Evolutionary conservation across 2,113 vertebrate species (phyloP), one percentile per base, ranked within the genome.

Genomic region (Gadus macrocephalus): DNA sequence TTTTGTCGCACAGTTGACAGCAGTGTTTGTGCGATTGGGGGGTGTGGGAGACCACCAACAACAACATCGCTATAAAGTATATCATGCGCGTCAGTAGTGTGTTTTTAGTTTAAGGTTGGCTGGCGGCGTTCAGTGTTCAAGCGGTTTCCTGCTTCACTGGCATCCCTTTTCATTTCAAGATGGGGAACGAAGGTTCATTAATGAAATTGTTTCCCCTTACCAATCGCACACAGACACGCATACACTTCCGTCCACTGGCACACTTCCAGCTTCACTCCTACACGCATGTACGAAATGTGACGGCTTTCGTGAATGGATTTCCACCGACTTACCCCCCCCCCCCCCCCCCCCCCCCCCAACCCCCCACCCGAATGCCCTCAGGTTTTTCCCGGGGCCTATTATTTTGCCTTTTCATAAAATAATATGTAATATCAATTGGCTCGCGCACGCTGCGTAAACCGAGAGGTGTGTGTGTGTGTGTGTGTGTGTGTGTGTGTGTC

Each of bases 381-480:
- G 55, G 55, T 69, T 64, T 83, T 74, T 65, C 76, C 56, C 64
- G 66, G 2, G 53, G 55, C 20, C 78, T 78, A 72, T 75, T 79
- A 68, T 71, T 76, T 73, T 68, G 70, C 55, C 53, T 71, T 42
- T 42, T 42, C 22, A 75, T 25, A 25, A 25, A 25, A 25, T 25
- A 25, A 83, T 80, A 88, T 84, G 87, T 25, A 25, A 2, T 25
- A 25, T 25, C 82, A 31, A 62, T 72, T 78, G 83, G 73, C n/a
- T n/a, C 70, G 75, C 64, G 35, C 68, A 16, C 58, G 53, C 2
- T 60, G 58, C 56, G 56, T 59, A 15, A 16, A 9, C 56, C 20
- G 20, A 20, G 20, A 20, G 20, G 20, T 22, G 58, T 31, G 49
- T 71, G 75, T 77, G 72, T 73, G 72, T 68, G 71, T 62, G 70